Conservation (phyloP, 2,888 invertebrate genomes). For the Drosophila mercatorum region DNA sequence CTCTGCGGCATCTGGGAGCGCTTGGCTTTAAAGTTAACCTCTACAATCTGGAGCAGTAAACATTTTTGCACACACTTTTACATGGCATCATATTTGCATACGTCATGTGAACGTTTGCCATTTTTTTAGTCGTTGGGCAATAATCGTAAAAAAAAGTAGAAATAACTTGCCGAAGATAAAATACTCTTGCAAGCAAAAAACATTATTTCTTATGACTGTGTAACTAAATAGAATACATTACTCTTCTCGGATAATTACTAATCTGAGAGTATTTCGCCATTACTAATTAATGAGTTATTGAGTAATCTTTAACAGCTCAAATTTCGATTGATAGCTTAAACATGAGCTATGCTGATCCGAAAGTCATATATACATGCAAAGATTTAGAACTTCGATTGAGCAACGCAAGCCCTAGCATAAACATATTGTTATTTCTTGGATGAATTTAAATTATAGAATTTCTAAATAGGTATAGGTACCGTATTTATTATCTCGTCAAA, state of each 20-base stretch:
- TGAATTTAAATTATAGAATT: neutral
- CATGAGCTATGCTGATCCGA: neutral
- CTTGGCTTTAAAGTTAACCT: constrained; percentile 59
- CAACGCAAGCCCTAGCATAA: constrained; percentile 3
- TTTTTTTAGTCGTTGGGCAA: constrained; percentile 24
- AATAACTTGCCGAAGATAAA: neutral
- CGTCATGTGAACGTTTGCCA: constrained; percentile 32
- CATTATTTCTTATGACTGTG: too few species aligned
- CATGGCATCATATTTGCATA: constrained; percentile 30
- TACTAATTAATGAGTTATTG: too few species aligned
- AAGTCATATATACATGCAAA: neutral
- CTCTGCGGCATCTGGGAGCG: constrained; percentile 4
- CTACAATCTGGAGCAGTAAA: constrained; percentile 54
- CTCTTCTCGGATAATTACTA: too few species aligned
- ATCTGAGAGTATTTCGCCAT: too few species aligned
- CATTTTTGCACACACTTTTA: constrained; percentile 32
- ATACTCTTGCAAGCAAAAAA: neutral
- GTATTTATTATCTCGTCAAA: neutral
- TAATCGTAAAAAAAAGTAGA: constrained; percentile 61
- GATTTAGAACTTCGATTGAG: neutral
- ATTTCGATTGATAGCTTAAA: neutral
- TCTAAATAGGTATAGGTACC: neutral
- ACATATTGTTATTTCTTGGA: neutral
- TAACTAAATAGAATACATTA: too few species aligned
- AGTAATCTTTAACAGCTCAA: neutral